phyloP scores from a whole-genome alignment of 2,113 vertebrate genomes.

The Ploceus nigricollis region DNA sequence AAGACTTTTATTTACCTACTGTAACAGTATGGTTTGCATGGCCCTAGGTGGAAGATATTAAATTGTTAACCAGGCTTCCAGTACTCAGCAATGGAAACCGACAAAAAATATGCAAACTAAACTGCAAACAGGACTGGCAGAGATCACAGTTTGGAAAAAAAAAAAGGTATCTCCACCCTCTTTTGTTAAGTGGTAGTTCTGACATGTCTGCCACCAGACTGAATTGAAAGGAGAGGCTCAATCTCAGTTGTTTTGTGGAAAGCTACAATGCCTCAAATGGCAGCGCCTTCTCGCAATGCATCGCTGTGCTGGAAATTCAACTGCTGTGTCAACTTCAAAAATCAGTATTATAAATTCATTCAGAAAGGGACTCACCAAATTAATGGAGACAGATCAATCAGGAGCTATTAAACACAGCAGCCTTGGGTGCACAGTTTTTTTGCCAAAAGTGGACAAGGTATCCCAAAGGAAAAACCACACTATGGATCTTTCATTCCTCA shows the following conservation, averaged over 20 bases:
- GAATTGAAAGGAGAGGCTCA: neutral
- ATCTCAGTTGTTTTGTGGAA: neutral
- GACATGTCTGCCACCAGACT: neutral
- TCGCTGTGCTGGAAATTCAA: neutral
- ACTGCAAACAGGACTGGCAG: neutral
- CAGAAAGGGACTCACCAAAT: neutral
- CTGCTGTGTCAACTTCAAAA: neutral
- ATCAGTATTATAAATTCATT: neutral
- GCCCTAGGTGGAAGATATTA: neutral
- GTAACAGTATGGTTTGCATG: neutral
- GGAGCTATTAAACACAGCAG: neutral
- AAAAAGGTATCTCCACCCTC: neutral
- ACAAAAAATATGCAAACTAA: neutral
- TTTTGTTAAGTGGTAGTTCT: neutral
- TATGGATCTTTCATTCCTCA: neutral
- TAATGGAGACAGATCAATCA: neutral
- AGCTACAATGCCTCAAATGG: neutral
- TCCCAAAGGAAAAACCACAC: neutral
- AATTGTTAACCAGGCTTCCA: neutral
- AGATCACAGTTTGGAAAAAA: neutral
- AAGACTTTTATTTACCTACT: neutral
- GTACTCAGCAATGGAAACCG: neutral
- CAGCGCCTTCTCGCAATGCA: neutral
- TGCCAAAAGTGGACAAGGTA: neutral
- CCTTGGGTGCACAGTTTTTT: neutral